phyloP scores from a whole-genome alignment of 2,888 invertebrate species.

The Dioctria rufipes region DNA sequence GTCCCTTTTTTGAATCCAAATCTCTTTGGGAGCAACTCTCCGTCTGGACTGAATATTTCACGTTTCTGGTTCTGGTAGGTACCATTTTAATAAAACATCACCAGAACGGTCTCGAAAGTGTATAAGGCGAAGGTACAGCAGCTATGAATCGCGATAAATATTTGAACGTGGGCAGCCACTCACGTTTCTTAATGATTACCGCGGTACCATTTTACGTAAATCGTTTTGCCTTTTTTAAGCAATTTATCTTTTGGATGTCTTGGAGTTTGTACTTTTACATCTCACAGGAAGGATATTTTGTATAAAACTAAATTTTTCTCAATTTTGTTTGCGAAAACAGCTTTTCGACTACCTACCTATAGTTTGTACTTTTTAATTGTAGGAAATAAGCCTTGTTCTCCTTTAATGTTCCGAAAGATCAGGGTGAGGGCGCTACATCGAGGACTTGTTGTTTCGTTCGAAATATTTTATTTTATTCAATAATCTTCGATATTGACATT shows the following conservation, averaged over 20 bases:
- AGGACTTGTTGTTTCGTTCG: no score
- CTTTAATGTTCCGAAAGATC: no score
- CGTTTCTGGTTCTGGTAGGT: not conserved
- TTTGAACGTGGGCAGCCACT: constrained; percentile 10
- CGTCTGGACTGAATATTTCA: not conserved
- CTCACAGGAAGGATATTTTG: no score
- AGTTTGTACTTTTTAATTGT: no score
- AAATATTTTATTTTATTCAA: no score
- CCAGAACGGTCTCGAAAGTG: not conserved
- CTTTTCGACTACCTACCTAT: no score
- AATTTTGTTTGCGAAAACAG: no score
- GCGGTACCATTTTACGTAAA: constrained; percentile 26
- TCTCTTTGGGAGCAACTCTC: not conserved
- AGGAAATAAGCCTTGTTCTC: no score
- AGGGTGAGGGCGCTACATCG: no score
- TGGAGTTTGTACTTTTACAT: not conserved
- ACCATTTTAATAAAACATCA: constrained; percentile 27
- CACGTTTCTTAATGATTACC: constrained; percentile 33
- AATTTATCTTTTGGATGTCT: constrained; percentile 4
- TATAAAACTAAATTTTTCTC: no score
- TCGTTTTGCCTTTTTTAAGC: constrained; percentile 4
- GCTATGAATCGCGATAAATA: constrained; percentile 8
- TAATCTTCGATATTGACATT: no score
- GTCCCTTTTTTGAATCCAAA: not conserved
- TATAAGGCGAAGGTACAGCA: not conserved